Percentiles rank a stretch among this genome's conserved stretches.
phyloP scores from a whole-genome alignment of 1,140 invertebrate species.

The Euglossa dilemma region DNA sequence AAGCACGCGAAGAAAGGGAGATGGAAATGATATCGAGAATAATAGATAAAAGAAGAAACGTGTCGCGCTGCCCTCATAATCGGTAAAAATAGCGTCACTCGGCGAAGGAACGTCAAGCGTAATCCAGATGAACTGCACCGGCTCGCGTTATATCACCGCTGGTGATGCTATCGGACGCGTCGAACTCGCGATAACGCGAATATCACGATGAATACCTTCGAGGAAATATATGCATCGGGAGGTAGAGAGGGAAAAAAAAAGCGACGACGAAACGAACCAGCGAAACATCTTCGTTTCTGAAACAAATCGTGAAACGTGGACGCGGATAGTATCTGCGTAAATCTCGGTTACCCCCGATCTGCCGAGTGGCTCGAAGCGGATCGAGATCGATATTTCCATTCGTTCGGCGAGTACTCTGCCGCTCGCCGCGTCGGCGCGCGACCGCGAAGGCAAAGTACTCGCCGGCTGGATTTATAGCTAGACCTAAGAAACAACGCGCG shows the following conservation, averaged over 20 bases:
- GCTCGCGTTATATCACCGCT: constrained; percentile 8
- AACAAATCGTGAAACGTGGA: background rate
- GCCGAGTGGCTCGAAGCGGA: background rate
- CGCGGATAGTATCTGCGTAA: background rate
- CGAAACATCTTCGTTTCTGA: no score
- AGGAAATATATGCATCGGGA: background rate
- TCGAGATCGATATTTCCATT: background rate
- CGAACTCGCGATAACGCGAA: constrained; percentile 42
- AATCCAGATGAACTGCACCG: constrained; percentile 57
- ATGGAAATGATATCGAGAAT: background rate
- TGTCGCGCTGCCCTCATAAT: constrained; percentile 44
- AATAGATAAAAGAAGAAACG: constrained; percentile 55
- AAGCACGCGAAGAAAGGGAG: background rate
- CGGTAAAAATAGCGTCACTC: constrained; percentile 39
- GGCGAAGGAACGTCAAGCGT: constrained; percentile 43
- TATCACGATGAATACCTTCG: constrained; percentile 50
- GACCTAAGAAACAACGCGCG: constrained; percentile 5
- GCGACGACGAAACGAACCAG: no score
- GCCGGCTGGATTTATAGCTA: constrained; percentile 16
- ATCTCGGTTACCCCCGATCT: background rate
- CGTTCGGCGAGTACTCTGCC: background rate
- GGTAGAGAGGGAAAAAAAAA: background rate
- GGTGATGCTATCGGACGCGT: constrained; percentile 25
- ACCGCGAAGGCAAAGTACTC: background rate
- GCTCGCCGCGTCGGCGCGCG: background rate